These are phyloP conservation scores for Heliconius hortense DNA, from an alignment of 2,888 invertebrate genomes.

Conservation along the genomic window DNA sequence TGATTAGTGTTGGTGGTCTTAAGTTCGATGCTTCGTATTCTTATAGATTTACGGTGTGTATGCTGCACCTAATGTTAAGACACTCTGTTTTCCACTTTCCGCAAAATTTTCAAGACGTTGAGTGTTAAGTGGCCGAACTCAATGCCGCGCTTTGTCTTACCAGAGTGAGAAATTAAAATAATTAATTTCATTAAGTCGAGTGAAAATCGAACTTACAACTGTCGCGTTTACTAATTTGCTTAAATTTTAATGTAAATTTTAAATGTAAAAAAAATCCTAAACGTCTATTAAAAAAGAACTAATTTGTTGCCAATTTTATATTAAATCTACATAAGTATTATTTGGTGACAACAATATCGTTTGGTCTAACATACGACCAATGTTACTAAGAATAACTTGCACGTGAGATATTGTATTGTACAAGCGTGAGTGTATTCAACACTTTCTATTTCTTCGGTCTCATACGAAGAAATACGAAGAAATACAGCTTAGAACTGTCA, in stretches of 20 bases:
- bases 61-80: background rate
- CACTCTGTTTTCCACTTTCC: background rate
- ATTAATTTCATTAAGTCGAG: too few species aligned
- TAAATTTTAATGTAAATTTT: too few species aligned
- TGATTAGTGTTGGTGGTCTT: background rate
- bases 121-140: too few species aligned
- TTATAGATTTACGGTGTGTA: too few species aligned
- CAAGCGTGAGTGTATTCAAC: background rate
- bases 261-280: too few species aligned
- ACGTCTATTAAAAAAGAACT: too few species aligned
- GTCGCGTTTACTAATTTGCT: too few species aligned
- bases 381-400: background rate
- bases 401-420: background rate
- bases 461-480: background rate
- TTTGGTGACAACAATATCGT: background rate
- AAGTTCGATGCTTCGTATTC: background rate
- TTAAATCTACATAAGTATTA: too few species aligned
- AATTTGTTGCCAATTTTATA: too few species aligned
- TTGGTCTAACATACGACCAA: background rate
- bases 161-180: too few species aligned
- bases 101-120: background rate
- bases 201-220: too few species aligned
- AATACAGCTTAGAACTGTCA: background rate
- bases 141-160: background rate
- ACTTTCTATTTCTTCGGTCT: slow-evolving; percentile 5